Base-by-base conservation (phyloP, 2,888 invertebrate species). In the Cotesia congregata region DNA sequence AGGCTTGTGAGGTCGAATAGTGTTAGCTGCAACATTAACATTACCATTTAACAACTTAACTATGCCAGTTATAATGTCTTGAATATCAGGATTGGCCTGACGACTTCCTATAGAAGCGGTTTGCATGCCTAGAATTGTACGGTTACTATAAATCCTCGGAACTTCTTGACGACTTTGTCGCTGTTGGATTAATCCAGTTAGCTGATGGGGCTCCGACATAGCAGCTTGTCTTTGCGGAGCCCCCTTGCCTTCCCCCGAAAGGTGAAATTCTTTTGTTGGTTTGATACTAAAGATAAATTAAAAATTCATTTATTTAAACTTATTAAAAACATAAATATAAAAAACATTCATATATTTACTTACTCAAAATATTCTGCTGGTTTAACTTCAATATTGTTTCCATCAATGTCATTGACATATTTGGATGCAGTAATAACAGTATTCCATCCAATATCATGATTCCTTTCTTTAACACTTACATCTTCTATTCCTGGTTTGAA, bases 51-150 rank as follows among this genome's bases (percentile, higher is more conserved):
- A 90, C 9, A 97, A 88, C 87, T 97, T 96, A 0, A 97, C 96
- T 70, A 97, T 94, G 6, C 97, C 97, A 1, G 95, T 95, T 59
- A 97, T 96, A 41, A 97, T 96, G 84, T 97, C 96, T 88, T 97
- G 96, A 76, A 97, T 96, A 86, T 96, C 96, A 61, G 94, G 93
- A 87, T 93, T 93, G 4, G 92, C 92, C 83, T 93, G 93, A 77
- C 93, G 82, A 64, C 84, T 85, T 20, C 79, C 81, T 2, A 78
- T 78, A 6, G 81, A 68, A 3, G 79, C 82, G 0, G 86, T 85
- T 71, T 84, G 85, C 67, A 84, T 75, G 17, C 84, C 82, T 17
- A 87, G 84, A 3, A 85, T 84, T 0, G 87, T 85, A 73, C 86
- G 86, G 2, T 86, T 87, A 81, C 85, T 88, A 89, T 83, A 89